Conservation (phyloP, 1,140 invertebrate species). For the Laupala kohalensis region DNA sequence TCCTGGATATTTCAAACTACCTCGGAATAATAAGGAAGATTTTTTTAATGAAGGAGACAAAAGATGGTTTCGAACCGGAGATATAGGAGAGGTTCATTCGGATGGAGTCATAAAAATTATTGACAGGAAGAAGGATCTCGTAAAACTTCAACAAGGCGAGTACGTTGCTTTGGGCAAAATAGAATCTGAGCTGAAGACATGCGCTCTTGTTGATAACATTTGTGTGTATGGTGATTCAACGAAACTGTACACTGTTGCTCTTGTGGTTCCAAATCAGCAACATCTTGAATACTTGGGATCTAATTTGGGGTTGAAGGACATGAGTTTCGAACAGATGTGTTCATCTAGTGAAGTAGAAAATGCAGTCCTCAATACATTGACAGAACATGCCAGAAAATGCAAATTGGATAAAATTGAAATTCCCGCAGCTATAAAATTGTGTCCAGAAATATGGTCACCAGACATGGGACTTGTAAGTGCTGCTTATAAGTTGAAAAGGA, state of each 20-base stretch:
- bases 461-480: slow-evolving; percentile 94
- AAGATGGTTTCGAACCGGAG: slow-evolving; percentile 89
- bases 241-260: slow-evolving; percentile 75
- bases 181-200: slow-evolving; percentile 82
- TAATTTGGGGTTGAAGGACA: slow-evolving; percentile 41
- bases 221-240: slow-evolving; percentile 82
- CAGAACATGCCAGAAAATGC: slow-evolving; percentile 48
- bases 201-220: slow-evolving; percentile 86
- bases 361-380: slow-evolving; percentile 61
- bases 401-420: slow-evolving; percentile 83
- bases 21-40: slow-evolving; percentile 78
- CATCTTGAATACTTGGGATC: slow-evolving; percentile 53
- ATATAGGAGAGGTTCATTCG: slow-evolving; percentile 84
- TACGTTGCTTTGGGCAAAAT: slow-evolving; percentile 92
- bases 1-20: slow-evolving; percentile 86
- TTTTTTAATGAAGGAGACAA: slow-evolving; percentile 71
- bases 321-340: slow-evolving; percentile 62
- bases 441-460: slow-evolving; percentile 86
- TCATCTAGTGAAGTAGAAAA: slow-evolving; percentile 52
- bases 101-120: slow-evolving; percentile 95
- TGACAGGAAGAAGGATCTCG: slow-evolving; percentile 96
- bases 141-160: slow-evolving; percentile 94
- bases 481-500: slow-evolving; percentile 92
- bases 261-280: slow-evolving; percentile 75
- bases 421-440: slow-evolving; percentile 78